phyloP scores from a whole-genome alignment of 2,888 invertebrate genomes.

The Drosophila robusta region DNA sequence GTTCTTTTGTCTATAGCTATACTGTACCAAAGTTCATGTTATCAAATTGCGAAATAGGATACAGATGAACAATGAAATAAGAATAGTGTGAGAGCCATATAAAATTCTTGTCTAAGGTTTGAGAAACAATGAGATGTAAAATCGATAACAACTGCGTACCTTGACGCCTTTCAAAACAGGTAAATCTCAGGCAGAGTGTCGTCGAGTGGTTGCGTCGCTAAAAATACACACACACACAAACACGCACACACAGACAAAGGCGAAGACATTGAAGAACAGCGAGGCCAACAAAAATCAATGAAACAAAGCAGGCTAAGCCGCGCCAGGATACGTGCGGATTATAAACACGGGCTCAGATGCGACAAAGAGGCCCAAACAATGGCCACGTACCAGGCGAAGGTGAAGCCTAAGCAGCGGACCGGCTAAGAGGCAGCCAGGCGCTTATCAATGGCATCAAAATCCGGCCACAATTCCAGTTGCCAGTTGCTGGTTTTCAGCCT shows the following conservation, averaged over 20 bases:
- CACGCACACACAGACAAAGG: background rate
- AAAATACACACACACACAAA: constrained; percentile 9
- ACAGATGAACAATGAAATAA: background rate
- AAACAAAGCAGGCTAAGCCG: constrained; percentile 47
- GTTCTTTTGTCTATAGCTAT: too few relatives aligned
- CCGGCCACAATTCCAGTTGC: constrained; percentile 4
- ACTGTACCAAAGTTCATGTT: too few relatives aligned
- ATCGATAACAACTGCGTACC: constrained; percentile 33
- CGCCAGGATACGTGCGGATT: constrained; percentile 55
- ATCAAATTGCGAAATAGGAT: background rate
- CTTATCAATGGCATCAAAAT: constrained; percentile 44
- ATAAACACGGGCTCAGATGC: constrained; percentile 35
- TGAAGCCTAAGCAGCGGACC: background rate
- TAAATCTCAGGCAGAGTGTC: constrained; percentile 40
- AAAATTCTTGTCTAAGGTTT: constrained; percentile 17
- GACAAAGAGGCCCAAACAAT: constrained; percentile 49
- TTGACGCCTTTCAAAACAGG: constrained; percentile 33
- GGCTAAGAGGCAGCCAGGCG: constrained; percentile 5
- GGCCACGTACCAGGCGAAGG: constrained; percentile 53
- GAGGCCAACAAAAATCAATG: constrained; percentile 51
- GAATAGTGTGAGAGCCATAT: background rate
- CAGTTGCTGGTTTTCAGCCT: background rate
- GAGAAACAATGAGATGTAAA: constrained; percentile 16
- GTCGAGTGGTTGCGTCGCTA: constrained; percentile 20
- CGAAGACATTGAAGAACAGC: constrained; percentile 5